Evolutionary conservation across 2,888 invertebrate species (phyloP).

Genomic region (Sinohyriopsis cumingii): DNA sequence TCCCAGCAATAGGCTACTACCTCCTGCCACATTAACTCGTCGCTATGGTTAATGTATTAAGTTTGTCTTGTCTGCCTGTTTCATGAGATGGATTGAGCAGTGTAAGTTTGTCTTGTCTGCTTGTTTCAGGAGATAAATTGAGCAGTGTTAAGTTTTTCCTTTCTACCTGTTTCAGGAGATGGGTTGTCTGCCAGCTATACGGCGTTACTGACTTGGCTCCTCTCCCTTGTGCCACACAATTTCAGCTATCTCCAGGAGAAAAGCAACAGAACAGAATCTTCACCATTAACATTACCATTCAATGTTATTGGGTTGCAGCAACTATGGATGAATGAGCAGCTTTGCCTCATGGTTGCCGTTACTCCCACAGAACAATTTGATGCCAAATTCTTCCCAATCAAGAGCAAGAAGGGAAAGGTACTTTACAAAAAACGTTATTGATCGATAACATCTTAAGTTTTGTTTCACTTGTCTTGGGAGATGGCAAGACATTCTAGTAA

Average conservation of each 20-base stretch:
- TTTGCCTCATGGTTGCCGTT: slow-evolving; percentile 59
- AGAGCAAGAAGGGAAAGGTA: slow-evolving; percentile 61
- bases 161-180: slow-evolving; percentile 33
- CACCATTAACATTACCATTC: slow-evolving; percentile 50
- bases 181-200: slow-evolving; percentile 64
- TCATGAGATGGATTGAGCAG: no score
- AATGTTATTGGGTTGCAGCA: slow-evolving; percentile 67
- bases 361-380: slow-evolving; percentile 56
- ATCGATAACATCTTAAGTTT: background rate
- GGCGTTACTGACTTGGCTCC: slow-evolving; percentile 63
- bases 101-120: no score
- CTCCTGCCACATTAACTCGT: no score
- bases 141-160: no score
- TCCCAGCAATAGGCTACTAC: no score
- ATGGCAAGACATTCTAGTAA: no score
- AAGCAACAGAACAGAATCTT: slow-evolving; percentile 3
- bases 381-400: slow-evolving; percentile 35
- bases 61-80: no score
- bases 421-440: background rate
- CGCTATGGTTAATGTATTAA: no score
- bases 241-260: slow-evolving; percentile 47
- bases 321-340: slow-evolving; percentile 59
- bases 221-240: slow-evolving; percentile 63
- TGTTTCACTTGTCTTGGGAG: no score
- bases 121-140: no score